Evolutionary conservation across 2,113 vertebrate species (phyloP), one percentile per base, ranked within the genome.

Genomic region (Erythrolamprus reginae): DNA sequence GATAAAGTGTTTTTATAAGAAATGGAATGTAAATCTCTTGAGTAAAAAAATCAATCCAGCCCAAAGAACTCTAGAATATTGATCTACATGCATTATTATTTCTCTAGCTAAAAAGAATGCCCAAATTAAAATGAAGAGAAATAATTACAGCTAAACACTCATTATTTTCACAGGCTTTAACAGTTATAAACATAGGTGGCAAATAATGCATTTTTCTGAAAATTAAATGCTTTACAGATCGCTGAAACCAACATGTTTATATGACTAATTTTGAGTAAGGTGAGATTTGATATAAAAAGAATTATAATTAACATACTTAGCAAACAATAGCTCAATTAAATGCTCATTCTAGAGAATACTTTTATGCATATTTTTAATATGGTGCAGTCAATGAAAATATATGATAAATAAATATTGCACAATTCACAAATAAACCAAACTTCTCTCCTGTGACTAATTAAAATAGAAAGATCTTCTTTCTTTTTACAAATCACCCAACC

Each of bases 1-100:
- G 94, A 97, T 95, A 97, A 96, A 96, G 94, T 96, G 93, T 96
- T 97, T 95, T 93, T 96, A 96, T 96, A 96, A 96, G 92, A 95
- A 96, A 94, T 96, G 94, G 95, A 96, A 97, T 95, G 95, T 93
- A 96, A 96, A 96, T 96, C 96, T 97, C 95, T 88, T 96, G 96
- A 96, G 95, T 97, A 97, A 96, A 77, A 94, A 96, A 96, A 97
- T 96, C 95, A 97, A 95, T 95, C 94, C 92, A 95, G 92, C 89
- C 94, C 92, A 96, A 95, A 96, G 95, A 96, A 95, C 94, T 93
- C 93, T 85, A 85, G 93, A 92, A 92, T 95, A 96, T 95, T 95
- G 94, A 97, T 96, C 95, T 96, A 92, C 83, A 91, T 93, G 94
- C 94, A 96, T 96, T 96, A 96, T 93, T 96, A 96, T 96, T 95